Percentiles rank a stretch among this genome's conserved stretches.
Conservation (phyloP, 2,113 vertebrate genomes). For the Dipodomys stephensi region DNA sequence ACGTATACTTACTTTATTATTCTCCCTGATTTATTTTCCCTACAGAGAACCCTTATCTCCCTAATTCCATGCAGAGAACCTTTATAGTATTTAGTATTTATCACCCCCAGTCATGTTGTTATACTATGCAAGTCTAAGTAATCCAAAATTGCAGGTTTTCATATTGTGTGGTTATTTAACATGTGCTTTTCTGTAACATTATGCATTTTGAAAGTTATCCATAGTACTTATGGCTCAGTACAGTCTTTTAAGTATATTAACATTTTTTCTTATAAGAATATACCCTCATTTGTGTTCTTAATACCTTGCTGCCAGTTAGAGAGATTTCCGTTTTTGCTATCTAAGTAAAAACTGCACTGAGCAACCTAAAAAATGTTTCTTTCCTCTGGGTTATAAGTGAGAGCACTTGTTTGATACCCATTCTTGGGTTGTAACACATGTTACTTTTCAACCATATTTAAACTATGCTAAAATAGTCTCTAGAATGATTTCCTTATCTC, state of each 20-base stretch:
- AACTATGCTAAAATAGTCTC: neutral
- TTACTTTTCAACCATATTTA: neutral
- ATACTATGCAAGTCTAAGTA: neutral
- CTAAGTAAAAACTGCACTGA: neutral
- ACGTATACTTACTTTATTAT: neutral
- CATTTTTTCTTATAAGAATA: neutral
- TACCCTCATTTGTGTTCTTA: neutral
- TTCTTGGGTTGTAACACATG: neutral
- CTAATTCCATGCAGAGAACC: no score
- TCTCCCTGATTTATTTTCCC: neutral
- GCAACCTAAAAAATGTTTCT: neutral
- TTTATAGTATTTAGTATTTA: neutral
- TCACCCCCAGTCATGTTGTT: neutral
- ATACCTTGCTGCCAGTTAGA: neutral
- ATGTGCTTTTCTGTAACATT: neutral
- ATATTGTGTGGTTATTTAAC: neutral
- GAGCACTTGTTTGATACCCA: neutral
- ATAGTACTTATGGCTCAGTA: neutral
- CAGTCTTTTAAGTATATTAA: neutral
- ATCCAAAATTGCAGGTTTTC: neutral
- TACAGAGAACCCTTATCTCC: neutral
- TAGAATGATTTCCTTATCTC: neutral
- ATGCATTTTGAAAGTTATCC: neutral
- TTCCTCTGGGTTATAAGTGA: neutral
- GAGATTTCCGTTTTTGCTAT: neutral